Percentiles rank a stretch among this genome's conserved stretches.
These are phyloP conservation scores for Saxicola maurus DNA, from an alignment of 2,797 vertebrate genomes.

Conservation along the genomic window DNA sequence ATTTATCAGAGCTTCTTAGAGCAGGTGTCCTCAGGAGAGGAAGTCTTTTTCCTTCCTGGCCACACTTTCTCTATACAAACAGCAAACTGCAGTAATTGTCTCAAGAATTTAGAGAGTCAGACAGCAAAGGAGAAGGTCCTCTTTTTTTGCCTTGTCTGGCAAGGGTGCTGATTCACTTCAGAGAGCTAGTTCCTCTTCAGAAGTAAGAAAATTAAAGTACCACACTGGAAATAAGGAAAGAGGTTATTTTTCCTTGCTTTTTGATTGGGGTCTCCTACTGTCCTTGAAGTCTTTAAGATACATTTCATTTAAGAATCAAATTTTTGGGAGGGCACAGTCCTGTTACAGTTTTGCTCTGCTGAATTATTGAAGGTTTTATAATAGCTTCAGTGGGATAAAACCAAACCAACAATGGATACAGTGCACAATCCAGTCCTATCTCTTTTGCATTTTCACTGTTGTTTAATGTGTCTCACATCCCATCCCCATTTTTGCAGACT, in stretches of 20 bases:
- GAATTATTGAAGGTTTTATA: not conserved
- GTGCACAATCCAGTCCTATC: not conserved
- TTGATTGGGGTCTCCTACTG: not conserved
- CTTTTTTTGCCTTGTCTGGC: not conserved
- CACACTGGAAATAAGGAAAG: not conserved
- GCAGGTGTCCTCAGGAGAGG: slow-evolving; percentile 29
- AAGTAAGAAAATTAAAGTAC: not conserved
- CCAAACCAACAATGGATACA: not conserved
- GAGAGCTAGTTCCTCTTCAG: not conserved
- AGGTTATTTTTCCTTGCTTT: not conserved
- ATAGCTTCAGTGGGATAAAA: not conserved
- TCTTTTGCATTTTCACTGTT: not conserved
- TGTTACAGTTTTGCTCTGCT: not conserved
- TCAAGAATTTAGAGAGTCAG: slow-evolving; percentile 13
- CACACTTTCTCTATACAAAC: slow-evolving; percentile 13
- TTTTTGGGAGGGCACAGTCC: not conserved
- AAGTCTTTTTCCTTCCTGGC: slow-evolving; percentile 26
- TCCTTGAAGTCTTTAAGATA: not conserved
- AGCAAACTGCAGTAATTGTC: slow-evolving; percentile 28
- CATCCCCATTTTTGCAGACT: not conserved
- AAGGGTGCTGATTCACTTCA: slow-evolving; percentile 14
- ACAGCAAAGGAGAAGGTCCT: not conserved
- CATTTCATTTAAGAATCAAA: not conserved
- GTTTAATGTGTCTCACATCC: not conserved
- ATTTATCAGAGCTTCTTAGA: slow-evolving; percentile 35